phyloP scores from a whole-genome alignment of 2,113 vertebrate genomes.

The Rissa tridactyla region DNA sequence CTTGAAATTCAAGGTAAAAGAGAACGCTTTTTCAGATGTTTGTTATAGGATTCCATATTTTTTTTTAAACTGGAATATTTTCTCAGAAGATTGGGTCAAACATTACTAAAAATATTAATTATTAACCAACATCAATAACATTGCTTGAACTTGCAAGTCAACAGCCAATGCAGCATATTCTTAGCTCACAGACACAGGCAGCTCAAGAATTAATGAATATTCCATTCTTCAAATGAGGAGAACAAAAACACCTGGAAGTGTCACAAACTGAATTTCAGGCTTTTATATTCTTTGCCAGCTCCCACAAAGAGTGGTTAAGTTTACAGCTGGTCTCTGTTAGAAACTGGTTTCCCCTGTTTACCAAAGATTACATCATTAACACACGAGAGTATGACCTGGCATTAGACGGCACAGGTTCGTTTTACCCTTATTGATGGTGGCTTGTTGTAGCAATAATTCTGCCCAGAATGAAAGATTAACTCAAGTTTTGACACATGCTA shows the following conservation, averaged over 20 bases:
- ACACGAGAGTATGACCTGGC: not conserved
- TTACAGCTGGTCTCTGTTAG: not conserved
- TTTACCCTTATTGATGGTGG: rapidly evolving
- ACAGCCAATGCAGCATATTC: not conserved
- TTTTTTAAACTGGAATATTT: not conserved
- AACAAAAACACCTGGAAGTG: not conserved
- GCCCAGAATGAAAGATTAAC: not conserved
- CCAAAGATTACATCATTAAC: not conserved
- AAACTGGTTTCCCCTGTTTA: not conserved
- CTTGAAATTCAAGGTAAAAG: not conserved
- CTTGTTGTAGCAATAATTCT: not conserved
- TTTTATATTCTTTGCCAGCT: not conserved
- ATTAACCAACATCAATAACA: not conserved
- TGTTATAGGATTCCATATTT: not conserved
- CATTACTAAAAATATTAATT: not conserved
- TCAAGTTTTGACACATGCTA: not conserved
- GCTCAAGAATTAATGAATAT: not conserved
- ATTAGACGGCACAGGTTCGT: not conserved
- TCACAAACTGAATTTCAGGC: not conserved
- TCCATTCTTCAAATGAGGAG: not conserved
- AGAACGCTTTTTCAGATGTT: not conserved
- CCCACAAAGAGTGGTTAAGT: not conserved
- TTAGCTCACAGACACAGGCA: not conserved
- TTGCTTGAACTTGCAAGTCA: not conserved
- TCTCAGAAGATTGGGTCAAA: not conserved